phyloP scores from a whole-genome alignment of 1,140 invertebrate species.

The Protaetia brevitarsis region DNA sequence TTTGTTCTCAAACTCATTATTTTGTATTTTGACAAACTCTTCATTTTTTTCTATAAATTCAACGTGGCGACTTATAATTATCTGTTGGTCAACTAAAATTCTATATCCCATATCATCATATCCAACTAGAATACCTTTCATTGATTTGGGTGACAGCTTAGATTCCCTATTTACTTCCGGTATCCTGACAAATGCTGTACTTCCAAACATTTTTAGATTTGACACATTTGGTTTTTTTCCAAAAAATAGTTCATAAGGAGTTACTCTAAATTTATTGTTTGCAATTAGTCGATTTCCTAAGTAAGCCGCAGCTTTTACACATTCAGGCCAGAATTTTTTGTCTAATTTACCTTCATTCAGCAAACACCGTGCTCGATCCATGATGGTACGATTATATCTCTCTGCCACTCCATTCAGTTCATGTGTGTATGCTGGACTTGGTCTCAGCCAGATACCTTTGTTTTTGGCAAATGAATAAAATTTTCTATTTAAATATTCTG shows the following conservation, averaged over 20 bases:
- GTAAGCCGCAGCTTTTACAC: constrained; percentile 35
- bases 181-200: constrained; percentile 42
- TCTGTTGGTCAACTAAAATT: constrained; percentile 21
- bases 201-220: constrained; percentile 32
- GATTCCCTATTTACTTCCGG: constrained; percentile 41
- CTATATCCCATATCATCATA: constrained; percentile 24
- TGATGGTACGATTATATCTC: constrained; percentile 33
- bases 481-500: constrained; percentile 36
- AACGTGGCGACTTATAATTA: constrained; percentile 19
- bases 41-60: constrained; percentile 8
- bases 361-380: constrained; percentile 36
- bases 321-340: constrained; percentile 35
- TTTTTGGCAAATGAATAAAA: constrained; percentile 31
- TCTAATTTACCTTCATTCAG: constrained; percentile 34
- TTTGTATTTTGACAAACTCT: neutral
- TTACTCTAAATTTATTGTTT: constrained; percentile 32
- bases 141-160: constrained; percentile 44
- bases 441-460: constrained; percentile 28
- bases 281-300: constrained; percentile 35
- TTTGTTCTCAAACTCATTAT: neutral
- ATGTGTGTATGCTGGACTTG: constrained; percentile 32
- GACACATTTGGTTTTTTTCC: constrained; percentile 32
- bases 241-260: constrained; percentile 39
- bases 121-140: constrained; percentile 27
- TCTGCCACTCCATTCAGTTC: constrained; percentile 36